phyloP scores from a whole-genome alignment of 2,113 vertebrate species.

The Canis aureus region DNA sequence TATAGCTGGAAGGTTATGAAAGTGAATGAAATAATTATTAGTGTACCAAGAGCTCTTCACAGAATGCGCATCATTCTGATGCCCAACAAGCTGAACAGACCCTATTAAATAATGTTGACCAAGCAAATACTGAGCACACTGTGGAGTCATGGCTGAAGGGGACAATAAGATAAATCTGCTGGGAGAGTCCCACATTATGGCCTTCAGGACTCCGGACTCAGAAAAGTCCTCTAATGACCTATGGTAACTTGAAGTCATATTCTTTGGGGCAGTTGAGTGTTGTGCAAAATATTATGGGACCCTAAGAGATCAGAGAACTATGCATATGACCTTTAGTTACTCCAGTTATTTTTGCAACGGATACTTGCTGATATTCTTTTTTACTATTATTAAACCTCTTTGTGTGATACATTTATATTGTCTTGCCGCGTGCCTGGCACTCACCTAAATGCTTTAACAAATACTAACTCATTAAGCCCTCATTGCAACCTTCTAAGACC shows the following conservation, averaged over 20 bases:
- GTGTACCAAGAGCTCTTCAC: neutral
- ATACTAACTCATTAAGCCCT: constrained; percentile 42
- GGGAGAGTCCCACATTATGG: neutral
- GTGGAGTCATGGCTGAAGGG: no score
- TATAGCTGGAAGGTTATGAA: neutral
- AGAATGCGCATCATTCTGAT: neutral
- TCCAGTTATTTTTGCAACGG: neutral
- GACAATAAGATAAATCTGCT: neutral
- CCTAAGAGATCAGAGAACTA: neutral
- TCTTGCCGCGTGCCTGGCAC: neutral
- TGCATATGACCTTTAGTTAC: neutral
- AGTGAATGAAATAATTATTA: neutral
- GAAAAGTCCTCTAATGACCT: neutral
- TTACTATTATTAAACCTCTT: neutral
- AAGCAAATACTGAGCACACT: neutral
- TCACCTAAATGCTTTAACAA: neutral
- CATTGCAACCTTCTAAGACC: neutral
- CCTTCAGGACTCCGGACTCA: neutral
- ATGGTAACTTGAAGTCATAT: neutral
- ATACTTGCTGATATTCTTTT: neutral
- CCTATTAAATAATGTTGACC: neutral
- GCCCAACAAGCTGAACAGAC: neutral
- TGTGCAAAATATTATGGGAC: neutral
- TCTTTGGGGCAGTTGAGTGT: neutral
- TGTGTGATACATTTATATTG: neutral